phyloP scores from a whole-genome alignment of 1,140 invertebrate species.

The Ceratoteleas bidentatus region DNA sequence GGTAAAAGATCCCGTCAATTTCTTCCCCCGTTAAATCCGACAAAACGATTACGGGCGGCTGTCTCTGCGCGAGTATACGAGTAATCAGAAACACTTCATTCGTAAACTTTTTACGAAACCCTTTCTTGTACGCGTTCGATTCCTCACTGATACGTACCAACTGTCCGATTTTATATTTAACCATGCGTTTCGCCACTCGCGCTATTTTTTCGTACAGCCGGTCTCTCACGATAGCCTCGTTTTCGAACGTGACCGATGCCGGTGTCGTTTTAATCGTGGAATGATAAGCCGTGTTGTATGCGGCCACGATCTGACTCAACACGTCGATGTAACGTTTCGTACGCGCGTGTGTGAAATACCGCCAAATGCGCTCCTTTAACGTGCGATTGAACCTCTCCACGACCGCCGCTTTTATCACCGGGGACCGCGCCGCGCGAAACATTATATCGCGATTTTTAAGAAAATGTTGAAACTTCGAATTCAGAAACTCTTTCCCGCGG shows the following conservation, averaged over 20 bases:
- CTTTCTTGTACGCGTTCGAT: conserved; percentile 26
- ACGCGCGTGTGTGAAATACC: background rate
- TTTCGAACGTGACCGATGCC: background rate
- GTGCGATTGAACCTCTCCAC: background rate
- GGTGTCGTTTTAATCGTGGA: background rate
- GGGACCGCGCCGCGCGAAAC: conserved; percentile 13
- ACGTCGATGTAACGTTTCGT: conserved; percentile 1
- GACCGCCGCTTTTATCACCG: conserved; percentile 27
- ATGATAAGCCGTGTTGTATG: background rate
- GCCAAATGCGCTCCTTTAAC: background rate
- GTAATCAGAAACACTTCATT: conserved; percentile 20
- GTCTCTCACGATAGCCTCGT: no score
- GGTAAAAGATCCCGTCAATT: conserved; percentile 14
- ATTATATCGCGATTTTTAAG: conserved; percentile 36
- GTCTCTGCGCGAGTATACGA: background rate
- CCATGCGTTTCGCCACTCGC: no score
- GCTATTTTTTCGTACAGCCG: no score
- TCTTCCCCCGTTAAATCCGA: conserved; percentile 10
- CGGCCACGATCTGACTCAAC: background rate
- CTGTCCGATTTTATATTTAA: no score
- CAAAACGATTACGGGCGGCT: conserved; percentile 3
- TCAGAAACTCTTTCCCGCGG: conserved; percentile 58
- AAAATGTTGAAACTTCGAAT: conserved; percentile 20
- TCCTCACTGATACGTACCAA: conserved; percentile 8
- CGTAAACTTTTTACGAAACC: conserved; percentile 20